A percentile compares a stretch with the other conserved stretches of the same genome.
phyloP scores from a whole-genome alignment of 2,797 vertebrate species.

The Myoxocephalus aenaeus region DNA sequence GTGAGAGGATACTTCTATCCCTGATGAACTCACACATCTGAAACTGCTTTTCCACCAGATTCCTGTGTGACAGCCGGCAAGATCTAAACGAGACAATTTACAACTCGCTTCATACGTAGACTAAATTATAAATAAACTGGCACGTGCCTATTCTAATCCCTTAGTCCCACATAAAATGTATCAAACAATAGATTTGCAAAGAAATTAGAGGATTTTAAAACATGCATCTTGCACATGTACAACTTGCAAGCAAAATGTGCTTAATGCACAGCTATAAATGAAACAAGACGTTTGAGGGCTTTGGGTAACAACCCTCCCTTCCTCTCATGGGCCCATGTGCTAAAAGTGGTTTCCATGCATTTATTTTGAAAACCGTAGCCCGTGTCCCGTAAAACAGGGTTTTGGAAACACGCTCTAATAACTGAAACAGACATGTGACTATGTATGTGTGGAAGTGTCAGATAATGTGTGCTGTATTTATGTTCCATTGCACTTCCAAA shows the following conservation, averaged over 20 bases:
- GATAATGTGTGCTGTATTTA: conserved; percentile 46
- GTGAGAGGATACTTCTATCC: not conserved
- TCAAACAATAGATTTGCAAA: not conserved
- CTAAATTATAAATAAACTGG: not conserved
- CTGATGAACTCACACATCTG: conserved; percentile 30
- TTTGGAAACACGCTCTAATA: conserved; percentile 50
- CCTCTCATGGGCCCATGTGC: conserved; percentile 15
- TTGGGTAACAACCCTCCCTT: not conserved
- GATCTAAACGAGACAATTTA: not conserved
- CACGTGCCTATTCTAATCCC: not conserved
- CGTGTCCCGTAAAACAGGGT: conserved; percentile 26
- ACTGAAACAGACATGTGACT: conserved; percentile 26
- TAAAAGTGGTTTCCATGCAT: conserved; percentile 34
- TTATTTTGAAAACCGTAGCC: conserved; percentile 54
- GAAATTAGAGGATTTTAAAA: not conserved
- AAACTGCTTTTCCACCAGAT: conserved; percentile 9
- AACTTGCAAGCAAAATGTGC: not conserved
- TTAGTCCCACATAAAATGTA: not conserved
- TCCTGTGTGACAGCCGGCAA: conserved; percentile 1
- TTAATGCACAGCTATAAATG: conserved; percentile 3
- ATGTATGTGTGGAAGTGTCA: conserved; percentile 33
- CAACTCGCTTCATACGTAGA: not conserved
- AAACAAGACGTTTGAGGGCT: not conserved
- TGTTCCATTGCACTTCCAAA: conserved; percentile 45
- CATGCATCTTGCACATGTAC: not conserved